Conservation (phyloP, 2,113 vertebrate genomes). For the Leptocoma aspasia region DNA sequence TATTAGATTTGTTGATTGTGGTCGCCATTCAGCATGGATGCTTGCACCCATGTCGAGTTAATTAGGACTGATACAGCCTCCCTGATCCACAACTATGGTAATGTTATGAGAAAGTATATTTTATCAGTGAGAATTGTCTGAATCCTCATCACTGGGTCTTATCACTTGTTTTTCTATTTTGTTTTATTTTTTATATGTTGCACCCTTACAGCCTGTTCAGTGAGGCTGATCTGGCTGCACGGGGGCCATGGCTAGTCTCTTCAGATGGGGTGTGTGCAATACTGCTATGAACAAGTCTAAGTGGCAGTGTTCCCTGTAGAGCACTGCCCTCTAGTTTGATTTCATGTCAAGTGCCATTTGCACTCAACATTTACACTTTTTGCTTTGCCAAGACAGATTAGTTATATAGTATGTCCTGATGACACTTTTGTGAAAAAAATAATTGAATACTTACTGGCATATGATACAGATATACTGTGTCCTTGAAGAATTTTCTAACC, state of each 20-base stretch:
- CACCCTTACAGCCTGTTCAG: not conserved
- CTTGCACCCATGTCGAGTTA: accelerated
- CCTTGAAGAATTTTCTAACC: not conserved
- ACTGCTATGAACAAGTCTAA: not conserved
- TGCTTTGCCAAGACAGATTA: not conserved
- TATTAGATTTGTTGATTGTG: not conserved
- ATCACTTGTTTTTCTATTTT: not conserved
- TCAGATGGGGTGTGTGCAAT: accelerated
- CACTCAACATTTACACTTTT: not conserved
- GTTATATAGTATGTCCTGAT: not conserved
- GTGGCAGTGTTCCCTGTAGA: not conserved
- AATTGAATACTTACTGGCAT: not conserved
- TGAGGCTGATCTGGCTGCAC: not conserved
- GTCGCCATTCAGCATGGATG: not conserved
- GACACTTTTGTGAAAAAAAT: not conserved
- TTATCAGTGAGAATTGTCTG: not conserved
- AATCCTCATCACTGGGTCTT: not conserved
- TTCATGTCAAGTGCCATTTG: not conserved
- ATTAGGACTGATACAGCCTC: not conserved
- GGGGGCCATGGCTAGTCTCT: accelerated
- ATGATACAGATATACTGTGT: not conserved
- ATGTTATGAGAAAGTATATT: not conserved
- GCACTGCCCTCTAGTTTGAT: not conserved
- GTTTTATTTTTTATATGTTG: not conserved
- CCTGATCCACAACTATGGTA: not conserved